Percentiles rank a stretch among this genome's conserved stretches.
Conservation (phyloP, 2,797 vertebrate genomes). For the Moxostoma hubbsi region DNA sequence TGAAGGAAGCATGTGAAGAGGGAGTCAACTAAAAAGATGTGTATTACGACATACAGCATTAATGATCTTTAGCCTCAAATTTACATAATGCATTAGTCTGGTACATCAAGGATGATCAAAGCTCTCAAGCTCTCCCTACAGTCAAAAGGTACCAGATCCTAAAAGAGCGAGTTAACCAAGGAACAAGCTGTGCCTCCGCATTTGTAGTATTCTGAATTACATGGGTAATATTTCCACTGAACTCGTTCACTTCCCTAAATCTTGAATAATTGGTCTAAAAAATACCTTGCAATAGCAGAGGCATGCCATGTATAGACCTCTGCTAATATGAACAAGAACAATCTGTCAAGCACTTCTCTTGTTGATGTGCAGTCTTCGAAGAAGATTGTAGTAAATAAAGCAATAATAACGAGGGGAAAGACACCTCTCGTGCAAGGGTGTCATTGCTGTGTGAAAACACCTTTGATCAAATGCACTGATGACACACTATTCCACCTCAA, state of each 20-base stretch:
- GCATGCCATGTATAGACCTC: background rate
- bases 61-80: background rate
- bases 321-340: slow-evolving; percentile 16
- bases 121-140: background rate
- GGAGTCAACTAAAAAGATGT: slow-evolving; percentile 24
- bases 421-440: slow-evolving; percentile 58
- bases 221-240: background rate
- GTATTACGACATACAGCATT: slow-evolving; percentile 9
- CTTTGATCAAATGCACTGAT: slow-evolving; percentile 57
- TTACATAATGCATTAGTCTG: background rate
- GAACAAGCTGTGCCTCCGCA: background rate
- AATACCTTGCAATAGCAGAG: slow-evolving; percentile 8
- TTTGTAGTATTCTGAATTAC: background rate
- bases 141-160: background rate
- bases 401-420: slow-evolving; percentile 39
- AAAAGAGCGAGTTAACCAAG: background rate
- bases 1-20: slow-evolving; percentile 9
- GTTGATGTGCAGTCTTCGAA: slow-evolving; percentile 53
- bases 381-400: slow-evolving; percentile 63
- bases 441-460: slow-evolving; percentile 30
- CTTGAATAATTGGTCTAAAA: slow-evolving; percentile 36
- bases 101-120: background rate
- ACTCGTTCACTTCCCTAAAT: background rate
- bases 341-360: slow-evolving; percentile 50
- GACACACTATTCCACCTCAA: slow-evolving; percentile 16